Evolutionary conservation across 2,113 vertebrate genomes (phyloP), one percentile per base, ranked within the genome.

Genomic region (Panthera leo): DNA sequence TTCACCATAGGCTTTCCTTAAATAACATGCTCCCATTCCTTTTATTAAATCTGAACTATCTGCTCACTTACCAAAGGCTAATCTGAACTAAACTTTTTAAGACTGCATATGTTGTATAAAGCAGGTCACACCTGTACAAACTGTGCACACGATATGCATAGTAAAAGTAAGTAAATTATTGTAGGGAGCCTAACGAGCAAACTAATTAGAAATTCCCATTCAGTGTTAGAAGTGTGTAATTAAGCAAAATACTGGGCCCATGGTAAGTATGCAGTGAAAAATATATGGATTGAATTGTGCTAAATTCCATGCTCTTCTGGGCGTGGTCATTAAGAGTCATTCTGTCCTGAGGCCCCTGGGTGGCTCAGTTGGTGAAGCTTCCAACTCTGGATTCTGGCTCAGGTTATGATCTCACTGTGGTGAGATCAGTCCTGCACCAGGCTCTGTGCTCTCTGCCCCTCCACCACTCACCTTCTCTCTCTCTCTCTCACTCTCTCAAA

Each of bases 71-170:
- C 39, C 13, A 36, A 93, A 88, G 89, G 27, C 31, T 82, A 79
- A 51, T 83, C 93, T 42, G 89, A 90, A 71, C 27, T 48, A 61
- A 71, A 79, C 21, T 55, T 93, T 88, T 75, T 48, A 85, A 36
- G 70, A 89, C 85, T 4, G 27, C 11, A 31, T 88, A 21, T 97
- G 19, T 84, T 97, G n/a, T 70, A 61, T 53, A 75, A 95, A 88
- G 5, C 16, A 91, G 48, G n/a, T 71, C 42, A 79, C 19, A 87
- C 7, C n/a, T 89, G 12, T 85, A 65, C n/a, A 70, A 78, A 92
- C 55, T 86, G 16, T 93, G 39, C 1, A 45, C 18, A 88, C 34
- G 42, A 55, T 39, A 31, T 21, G 58, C 53, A 70, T 42, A 71
- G 3, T 70, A 83, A 51, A 94, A 85, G 12, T 80, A 53, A 67